Percentiles rank a stretch among this genome's conserved stretches.
These are phyloP conservation scores for Phataginus tricuspis DNA, from an alignment of 2,797 vertebrate genomes.

Conservation along the genomic window DNA sequence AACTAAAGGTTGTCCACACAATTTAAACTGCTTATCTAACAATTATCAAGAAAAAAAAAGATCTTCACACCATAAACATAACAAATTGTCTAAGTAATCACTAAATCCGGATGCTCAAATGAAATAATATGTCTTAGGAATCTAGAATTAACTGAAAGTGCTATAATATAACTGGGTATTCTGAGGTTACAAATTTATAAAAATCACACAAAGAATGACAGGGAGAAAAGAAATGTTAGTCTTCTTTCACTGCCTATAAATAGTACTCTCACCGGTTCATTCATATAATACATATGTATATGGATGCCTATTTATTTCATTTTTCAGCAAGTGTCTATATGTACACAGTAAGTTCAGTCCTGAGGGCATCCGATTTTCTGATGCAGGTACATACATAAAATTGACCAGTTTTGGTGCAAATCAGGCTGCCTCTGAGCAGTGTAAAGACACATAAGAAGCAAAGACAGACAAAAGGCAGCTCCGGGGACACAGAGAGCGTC, in stretches of 20 bases:
- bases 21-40: constrained; percentile 70
- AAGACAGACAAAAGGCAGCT: constrained; percentile 86
- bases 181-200: constrained; percentile 65
- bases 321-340: constrained; percentile 71
- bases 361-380: constrained; percentile 75
- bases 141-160: constrained; percentile 62
- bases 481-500: constrained; percentile 86
- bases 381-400: constrained; percentile 76
- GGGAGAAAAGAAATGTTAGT: constrained; percentile 66
- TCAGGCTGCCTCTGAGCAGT: constrained; percentile 82
- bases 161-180: constrained; percentile 49
- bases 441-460: constrained; percentile 82
- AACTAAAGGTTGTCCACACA: constrained; percentile 37
- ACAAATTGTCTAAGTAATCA: constrained; percentile 67
- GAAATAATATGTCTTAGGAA: constrained; percentile 62
- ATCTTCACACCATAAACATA: constrained; percentile 49
- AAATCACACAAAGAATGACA: constrained; percentile 70
- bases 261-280: constrained; percentile 52
- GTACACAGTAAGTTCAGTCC: constrained; percentile 73
- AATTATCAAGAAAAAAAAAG: constrained; percentile 63
- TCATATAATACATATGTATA: constrained; percentile 70
- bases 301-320: constrained; percentile 63
- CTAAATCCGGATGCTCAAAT: constrained; percentile 59
- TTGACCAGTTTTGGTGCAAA: constrained; percentile 78
- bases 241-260: constrained; percentile 69